Percentiles rank a stretch among this genome's conserved stretches.
Conservation (phyloP, 2,888 invertebrate genomes). For the Neuroscelio doddi region DNA sequence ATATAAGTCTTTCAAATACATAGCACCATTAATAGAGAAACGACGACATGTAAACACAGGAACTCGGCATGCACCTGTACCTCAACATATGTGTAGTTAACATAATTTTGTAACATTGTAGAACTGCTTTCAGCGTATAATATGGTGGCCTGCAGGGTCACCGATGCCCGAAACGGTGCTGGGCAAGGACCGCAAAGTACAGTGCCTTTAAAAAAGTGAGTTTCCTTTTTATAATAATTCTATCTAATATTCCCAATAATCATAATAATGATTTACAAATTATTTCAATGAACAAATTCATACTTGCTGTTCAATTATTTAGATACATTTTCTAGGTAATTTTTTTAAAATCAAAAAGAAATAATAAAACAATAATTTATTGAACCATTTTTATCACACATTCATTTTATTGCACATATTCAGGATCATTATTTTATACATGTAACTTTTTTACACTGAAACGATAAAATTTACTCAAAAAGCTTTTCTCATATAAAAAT, state of each 20-base stretch:
- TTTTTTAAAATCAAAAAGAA: too few species aligned
- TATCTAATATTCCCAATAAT: slow-evolving; percentile 1
- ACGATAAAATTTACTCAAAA: too few species aligned
- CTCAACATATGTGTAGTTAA: slow-evolving; percentile 55
- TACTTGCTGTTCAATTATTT: slow-evolving; percentile 18
- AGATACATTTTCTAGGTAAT: too few species aligned
- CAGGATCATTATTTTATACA: too few species aligned
- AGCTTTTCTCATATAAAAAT: too few species aligned
- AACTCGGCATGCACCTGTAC: slow-evolving; percentile 54
- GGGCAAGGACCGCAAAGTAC: slow-evolving; percentile 83
- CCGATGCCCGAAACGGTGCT: slow-evolving; percentile 91
- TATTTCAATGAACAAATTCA: slow-evolving; percentile 8
- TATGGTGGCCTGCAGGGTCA: slow-evolving; percentile 97
- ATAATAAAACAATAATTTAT: too few species aligned
- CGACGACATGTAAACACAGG: slow-evolving; percentile 54
- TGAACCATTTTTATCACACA: too few species aligned
- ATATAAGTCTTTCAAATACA: too few species aligned
- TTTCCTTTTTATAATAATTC: slow-evolving; percentile 57
- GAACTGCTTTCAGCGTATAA: slow-evolving; percentile 92
- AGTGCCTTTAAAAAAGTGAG: slow-evolving; percentile 99
- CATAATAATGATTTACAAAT: slow-evolving; percentile 12
- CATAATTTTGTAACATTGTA: slow-evolving; percentile 68
- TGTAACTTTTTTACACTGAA: too few species aligned
- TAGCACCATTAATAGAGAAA: slow-evolving; percentile 28
- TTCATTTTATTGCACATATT: too few species aligned